Evolutionary conservation across 2,888 invertebrate genomes (phyloP).

Genomic region (Nebria brevicollis): DNA sequence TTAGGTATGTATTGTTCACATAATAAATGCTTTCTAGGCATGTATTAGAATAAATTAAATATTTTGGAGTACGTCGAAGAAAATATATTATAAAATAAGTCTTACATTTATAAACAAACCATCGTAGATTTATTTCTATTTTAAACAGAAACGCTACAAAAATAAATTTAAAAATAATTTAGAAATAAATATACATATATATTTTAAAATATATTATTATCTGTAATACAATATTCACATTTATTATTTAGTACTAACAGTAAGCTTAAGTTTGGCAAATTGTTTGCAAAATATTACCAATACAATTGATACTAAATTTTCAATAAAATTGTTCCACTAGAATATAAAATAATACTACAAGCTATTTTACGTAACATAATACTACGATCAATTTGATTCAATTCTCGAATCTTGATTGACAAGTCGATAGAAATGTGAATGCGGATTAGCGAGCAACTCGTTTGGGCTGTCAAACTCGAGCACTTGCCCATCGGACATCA

Average conservation of each 20-base stretch:
- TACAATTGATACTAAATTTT: not conserved
- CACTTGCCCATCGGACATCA: conserved; percentile 77
- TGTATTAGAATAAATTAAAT: not conserved
- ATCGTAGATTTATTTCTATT: too few species aligned
- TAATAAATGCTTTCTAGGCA: not conserved
- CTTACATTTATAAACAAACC: too few species aligned
- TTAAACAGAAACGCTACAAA: too few species aligned
- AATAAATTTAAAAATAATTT: too few species aligned
- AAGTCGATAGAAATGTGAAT: conserved; percentile 73
- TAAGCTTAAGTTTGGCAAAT: not conserved
- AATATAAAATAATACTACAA: not conserved
- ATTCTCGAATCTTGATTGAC: conserved; percentile 64
- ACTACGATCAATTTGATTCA: conserved; percentile 7
- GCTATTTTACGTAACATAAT: conserved; percentile 13
- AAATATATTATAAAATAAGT: not conserved
- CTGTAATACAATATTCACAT: not conserved
- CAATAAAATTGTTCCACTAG: not conserved
- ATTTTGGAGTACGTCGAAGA: not conserved
- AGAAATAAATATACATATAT: too few species aligned
- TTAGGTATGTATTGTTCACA: conserved; percentile 1
- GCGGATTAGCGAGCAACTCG: conserved; percentile 69
- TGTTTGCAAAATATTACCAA: not conserved
- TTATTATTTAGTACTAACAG: not conserved
- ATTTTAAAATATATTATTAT: not conserved
- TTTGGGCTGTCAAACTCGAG: conserved; percentile 76